phyloP scores from a whole-genome alignment of 2,113 vertebrate genomes.

The Aleadryas rufinucha region DNA sequence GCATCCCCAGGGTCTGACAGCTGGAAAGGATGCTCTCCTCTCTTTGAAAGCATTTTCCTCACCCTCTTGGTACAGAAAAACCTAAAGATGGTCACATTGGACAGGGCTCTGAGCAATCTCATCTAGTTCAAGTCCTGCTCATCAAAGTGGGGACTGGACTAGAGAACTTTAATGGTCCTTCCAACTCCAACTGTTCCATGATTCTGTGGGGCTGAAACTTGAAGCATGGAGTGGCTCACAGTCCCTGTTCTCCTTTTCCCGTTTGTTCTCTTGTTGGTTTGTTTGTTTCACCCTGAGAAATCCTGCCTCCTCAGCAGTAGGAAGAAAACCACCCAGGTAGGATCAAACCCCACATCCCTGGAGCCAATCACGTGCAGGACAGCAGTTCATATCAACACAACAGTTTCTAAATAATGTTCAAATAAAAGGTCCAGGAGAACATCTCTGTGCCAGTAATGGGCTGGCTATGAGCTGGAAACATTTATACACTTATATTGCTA shows the following conservation, averaged over 20 bases:
- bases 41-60: neutral
- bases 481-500: no score
- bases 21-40: neutral
- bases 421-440: neutral
- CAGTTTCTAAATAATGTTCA: rapidly evolving
- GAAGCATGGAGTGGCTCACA: neutral
- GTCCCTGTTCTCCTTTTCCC: neutral
- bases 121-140: neutral
- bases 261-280: neutral
- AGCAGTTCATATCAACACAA: no score
- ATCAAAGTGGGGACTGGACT: neutral
- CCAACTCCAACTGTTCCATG: neutral
- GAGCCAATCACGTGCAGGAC: rapidly evolving
- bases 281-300: neutral
- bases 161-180: neutral
- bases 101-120: neutral
- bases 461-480: neutral
- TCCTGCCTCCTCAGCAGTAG: neutral
- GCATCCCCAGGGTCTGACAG: neutral
- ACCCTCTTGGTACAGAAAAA: neutral
- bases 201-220: neutral
- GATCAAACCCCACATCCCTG: neutral
- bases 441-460: neutral
- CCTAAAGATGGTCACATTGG: neutral
- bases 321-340: neutral